Percentiles rank a stretch among this genome's conserved stretches.
Evolutionary conservation across 2,113 vertebrate genomes (phyloP).

Genomic region (Salvelinus alpinus): DNA sequence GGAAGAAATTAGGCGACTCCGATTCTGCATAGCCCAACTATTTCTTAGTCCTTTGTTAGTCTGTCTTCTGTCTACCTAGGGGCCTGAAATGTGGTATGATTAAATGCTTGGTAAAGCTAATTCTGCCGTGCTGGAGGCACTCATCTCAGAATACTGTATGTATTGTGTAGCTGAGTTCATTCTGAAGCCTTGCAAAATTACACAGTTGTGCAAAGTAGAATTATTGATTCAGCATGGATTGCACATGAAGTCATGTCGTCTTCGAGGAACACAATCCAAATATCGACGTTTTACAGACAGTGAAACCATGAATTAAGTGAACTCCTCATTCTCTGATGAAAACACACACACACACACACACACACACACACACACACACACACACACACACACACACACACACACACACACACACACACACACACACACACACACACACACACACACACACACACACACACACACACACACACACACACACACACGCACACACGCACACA

Average conservation of each 20-base stretch:
- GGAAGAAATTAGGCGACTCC: neutral
- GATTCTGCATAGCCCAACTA: neutral
- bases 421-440: too few species aligned
- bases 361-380: slow-evolving; percentile 4
- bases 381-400: slow-evolving; percentile 39
- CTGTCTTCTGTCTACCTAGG: neutral
- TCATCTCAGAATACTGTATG: neutral
- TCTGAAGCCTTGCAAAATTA: neutral
- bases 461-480: too few species aligned
- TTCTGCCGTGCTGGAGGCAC: neutral
- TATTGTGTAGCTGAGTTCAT: neutral
- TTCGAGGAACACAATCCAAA: neutral
- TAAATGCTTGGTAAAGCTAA: neutral
- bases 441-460: too few species aligned
- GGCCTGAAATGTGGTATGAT: neutral
- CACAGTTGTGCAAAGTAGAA: neutral
- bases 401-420: too few species aligned
- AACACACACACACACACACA: too few species aligned
- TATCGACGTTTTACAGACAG: neutral
- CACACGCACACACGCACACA: too few species aligned
- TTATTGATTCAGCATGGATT: slow-evolving; percentile 6
- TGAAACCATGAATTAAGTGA: neutral
- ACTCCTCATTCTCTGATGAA: neutral
- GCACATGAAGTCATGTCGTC: neutral
- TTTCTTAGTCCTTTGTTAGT: neutral